phyloP scores from a whole-genome alignment of 30 jellyfish, hydroid and myxozoan genomes.

The Pseudorhiza aurosa region DNA sequence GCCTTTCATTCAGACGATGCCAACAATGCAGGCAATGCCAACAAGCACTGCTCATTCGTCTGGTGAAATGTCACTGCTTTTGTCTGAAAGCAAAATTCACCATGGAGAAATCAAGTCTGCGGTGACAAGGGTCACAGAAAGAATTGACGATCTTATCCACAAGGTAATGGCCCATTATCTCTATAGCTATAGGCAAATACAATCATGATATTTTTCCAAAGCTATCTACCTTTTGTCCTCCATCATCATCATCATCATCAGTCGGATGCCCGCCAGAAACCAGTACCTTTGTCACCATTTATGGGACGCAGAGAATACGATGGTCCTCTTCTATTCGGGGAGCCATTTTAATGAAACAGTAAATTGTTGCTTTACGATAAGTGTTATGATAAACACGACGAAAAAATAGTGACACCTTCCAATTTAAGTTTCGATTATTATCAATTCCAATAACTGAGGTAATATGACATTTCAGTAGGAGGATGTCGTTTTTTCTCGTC shows the following conservation, averaged over 20 bases:
- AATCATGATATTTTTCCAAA: background rate
- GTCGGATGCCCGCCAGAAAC: too few relatives aligned
- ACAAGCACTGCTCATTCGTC: slow-evolving; percentile 35
- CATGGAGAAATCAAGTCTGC: slow-evolving; percentile 76
- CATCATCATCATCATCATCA: background rate
- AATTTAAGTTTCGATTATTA: too few relatives aligned
- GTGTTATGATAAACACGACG: too few relatives aligned
- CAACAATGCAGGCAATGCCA: slow-evolving; percentile 52
- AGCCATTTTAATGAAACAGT: too few relatives aligned
- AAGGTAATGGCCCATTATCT: slow-evolving; percentile 31
- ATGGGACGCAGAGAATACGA: too few relatives aligned
- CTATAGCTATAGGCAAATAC: background rate
- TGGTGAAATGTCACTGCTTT: slow-evolving; percentile 61
- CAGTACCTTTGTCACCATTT: too few relatives aligned
- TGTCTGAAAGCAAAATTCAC: slow-evolving; percentile 78
- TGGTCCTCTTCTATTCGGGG: too few relatives aligned
- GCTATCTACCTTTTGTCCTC: slow-evolving; percentile 32
- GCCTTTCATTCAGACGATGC: slow-evolving; percentile 54
- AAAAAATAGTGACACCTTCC: too few relatives aligned
- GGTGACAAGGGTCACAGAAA: slow-evolving; percentile 72
- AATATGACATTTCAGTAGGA: too few relatives aligned
- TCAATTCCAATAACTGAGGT: too few relatives aligned
- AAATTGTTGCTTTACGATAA: too few relatives aligned
- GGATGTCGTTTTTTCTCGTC: too few relatives aligned
- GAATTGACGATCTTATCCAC: slow-evolving; percentile 52